A percentile compares a stretch with the other conserved stretches of the same genome.
These are phyloP conservation scores for Drosophila parabipectinata DNA, from an alignment of 1,140 invertebrate genomes.

Conservation along the genomic window DNA sequence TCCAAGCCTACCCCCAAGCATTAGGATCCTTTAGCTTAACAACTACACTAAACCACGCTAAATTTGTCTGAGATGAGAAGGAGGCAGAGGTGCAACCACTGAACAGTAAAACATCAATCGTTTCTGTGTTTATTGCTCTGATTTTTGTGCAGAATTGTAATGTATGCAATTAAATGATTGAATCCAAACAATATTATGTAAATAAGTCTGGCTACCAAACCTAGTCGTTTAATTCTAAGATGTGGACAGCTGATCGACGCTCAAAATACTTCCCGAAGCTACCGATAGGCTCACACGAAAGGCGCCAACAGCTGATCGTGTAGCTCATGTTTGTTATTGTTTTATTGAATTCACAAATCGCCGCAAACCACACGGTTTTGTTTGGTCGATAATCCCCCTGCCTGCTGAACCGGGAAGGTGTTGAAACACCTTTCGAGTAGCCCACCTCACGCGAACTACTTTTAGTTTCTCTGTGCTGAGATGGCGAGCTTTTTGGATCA, in stretches of 20 bases:
- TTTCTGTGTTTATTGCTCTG: conserved; percentile 35
- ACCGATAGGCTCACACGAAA: conserved; percentile 15
- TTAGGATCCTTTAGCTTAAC: conserved; percentile 45
- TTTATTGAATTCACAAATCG: not conserved
- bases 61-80: conserved; percentile 10
- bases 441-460: conserved; percentile 57
- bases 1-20: conserved; percentile 60
- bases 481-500: conserved; percentile 72
- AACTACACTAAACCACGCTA: conserved; percentile 38
- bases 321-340: conserved; percentile 7
- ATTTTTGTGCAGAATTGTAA: conserved; percentile 33
- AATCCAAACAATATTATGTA: conserved; percentile 28
- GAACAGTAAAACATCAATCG: conserved; percentile 22
- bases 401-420: conserved; percentile 59
- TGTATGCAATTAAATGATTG: conserved; percentile 49
- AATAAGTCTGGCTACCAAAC: not conserved
- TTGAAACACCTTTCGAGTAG: conserved; percentile 63
- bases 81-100: not conserved
- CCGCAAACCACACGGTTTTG: conserved; percentile 15
- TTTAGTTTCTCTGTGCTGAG: conserved; percentile 9
- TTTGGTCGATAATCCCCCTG: conserved; percentile 64
- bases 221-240: too few species aligned
- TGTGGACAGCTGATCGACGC: too few species aligned
- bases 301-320: conserved; percentile 37
- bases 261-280: too few species aligned